Evolutionary conservation across 2,113 vertebrate genomes (phyloP).

Genomic region (Labeo rohita): DNA sequence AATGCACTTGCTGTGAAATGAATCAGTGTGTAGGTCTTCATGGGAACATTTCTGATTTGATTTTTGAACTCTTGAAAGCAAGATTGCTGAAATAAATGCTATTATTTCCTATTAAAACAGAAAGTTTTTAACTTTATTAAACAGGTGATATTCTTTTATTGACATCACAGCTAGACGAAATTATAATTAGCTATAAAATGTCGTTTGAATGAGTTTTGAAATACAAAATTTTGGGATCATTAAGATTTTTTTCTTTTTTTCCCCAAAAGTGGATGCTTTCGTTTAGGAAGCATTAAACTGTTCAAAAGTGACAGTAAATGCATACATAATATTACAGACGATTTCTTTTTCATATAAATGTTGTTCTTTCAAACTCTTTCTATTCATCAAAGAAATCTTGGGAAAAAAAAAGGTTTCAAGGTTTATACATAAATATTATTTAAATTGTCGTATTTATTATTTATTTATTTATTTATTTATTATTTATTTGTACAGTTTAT

Average conservation of each 20-base stretch:
- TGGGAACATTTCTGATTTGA: not conserved
- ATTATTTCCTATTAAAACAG: not conserved
- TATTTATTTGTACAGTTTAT: no score
- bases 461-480: no score
- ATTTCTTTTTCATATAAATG: not conserved
- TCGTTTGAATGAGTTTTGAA: not conserved
- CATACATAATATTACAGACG: not conserved
- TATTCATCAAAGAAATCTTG: not conserved
- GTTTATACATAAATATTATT: not conserved
- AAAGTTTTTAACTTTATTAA: not conserved
- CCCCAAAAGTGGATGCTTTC: not conserved
- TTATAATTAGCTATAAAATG: not conserved
- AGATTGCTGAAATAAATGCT: not conserved
- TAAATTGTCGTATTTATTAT: no score
- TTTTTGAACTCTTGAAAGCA: not conserved
- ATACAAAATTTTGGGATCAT: not conserved
- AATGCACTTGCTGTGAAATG: constrained; percentile 1
- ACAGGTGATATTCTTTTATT: not conserved
- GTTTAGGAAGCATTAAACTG: not conserved
- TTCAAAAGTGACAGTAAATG: not conserved
- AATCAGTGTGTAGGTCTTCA: not conserved
- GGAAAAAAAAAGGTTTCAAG: not conserved
- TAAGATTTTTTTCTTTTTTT: no score
- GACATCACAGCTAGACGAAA: not conserved
- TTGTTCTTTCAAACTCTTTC: not conserved